These are phyloP conservation scores for Nebria ingens DNA, from an alignment of 1,140 invertebrate genomes.

Conservation along the genomic window DNA sequence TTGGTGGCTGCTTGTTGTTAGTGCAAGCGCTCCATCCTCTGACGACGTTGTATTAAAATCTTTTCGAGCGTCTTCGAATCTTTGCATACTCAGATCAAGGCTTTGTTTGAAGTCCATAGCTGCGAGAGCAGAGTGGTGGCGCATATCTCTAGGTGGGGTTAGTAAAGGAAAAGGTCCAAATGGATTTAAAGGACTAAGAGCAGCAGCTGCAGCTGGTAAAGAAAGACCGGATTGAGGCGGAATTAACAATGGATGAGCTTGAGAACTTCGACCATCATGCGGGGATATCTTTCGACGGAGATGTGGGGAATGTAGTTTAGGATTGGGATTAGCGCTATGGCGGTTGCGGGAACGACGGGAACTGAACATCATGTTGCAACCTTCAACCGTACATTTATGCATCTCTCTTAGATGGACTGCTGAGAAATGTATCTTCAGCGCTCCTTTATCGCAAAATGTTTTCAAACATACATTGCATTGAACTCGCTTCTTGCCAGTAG, in stretches of 20 bases:
- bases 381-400: slow-evolving; percentile 98
- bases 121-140: slow-evolving; percentile 46
- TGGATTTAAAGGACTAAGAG: slow-evolving; percentile 52
- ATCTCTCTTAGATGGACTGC: slow-evolving; percentile 98
- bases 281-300: slow-evolving; percentile 83
- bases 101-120: slow-evolving; percentile 58
- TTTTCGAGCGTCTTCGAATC: slow-evolving; percentile 36
- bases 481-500: slow-evolving; percentile 90
- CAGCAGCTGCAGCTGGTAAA: slow-evolving; percentile 44
- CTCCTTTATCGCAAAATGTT: slow-evolving; percentile 99
- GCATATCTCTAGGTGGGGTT: slow-evolving; percentile 60
- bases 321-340: slow-evolving; percentile 97
- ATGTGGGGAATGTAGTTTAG: slow-evolving; percentile 94
- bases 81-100: slow-evolving; percentile 42
- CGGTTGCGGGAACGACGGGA: slow-evolving; percentile 89
- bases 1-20: slow-evolving; percentile 35
- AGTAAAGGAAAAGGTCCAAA: slow-evolving; percentile 67
- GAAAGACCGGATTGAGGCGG: slow-evolving; percentile 55
- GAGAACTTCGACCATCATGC: slow-evolving; percentile 80
- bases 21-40: slow-evolving; percentile 35
- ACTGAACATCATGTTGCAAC: slow-evolving; percentile 99
- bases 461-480: slow-evolving; percentile 97
- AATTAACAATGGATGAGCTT: slow-evolving; percentile 68
- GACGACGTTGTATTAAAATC: slow-evolving; percentile 29
- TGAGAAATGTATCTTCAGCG: slow-evolving; percentile 98